Evolutionary conservation across 1,140 invertebrate species (phyloP), one percentile per base, ranked within the genome.

Genomic region (Hetaerina americana): DNA sequence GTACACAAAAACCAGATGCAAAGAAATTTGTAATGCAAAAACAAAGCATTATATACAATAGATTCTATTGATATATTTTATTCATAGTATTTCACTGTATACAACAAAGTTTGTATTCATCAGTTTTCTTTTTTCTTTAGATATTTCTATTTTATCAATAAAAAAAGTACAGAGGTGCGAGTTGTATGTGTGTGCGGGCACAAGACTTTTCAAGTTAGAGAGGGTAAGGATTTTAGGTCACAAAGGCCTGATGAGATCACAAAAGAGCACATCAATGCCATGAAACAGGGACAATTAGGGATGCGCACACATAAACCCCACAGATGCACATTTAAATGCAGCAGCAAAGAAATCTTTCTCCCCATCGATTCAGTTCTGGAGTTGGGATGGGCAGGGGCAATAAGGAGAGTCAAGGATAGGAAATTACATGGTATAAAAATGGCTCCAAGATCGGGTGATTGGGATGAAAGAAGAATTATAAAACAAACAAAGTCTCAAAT

Each of bases 41-140:
- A 70, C 28, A 28, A 73, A 68, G n/a, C 31, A 73, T 81, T 79
- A 81, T 79, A 82, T 82, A 81, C 82, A 82, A 83, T 83, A 81
- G 81, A 81, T 83, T 82, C 82, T 82, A 82, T 82, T 82, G 80
- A 82, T 82, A 81, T 81, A 80, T 81, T 82, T 83, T 82, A 82
- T 81, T 82, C 80, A 82, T 82, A 83, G 81, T 82, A 81, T 83
- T 82, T 83, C 81, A 83, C 81, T 82, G 82, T 82, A 81, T 83
- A 83, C 82, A 83, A 82, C 81, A 82, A 81, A 82, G 80, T 76
- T 79, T 77, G 68, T 70, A 71, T 71, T 71, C 76, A 78, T 78
- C 78, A 79, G 75, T 79, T 72, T 69, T 49, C n/a, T 57, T 26
- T 66, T 25, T 67, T 71, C 40, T 57, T 57, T 57, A 57, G 40